Evolutionary conservation across 2,113 vertebrate species (phyloP), one percentile per base, ranked within the genome.

Genomic region (Odocoileus hemionus): DNA sequence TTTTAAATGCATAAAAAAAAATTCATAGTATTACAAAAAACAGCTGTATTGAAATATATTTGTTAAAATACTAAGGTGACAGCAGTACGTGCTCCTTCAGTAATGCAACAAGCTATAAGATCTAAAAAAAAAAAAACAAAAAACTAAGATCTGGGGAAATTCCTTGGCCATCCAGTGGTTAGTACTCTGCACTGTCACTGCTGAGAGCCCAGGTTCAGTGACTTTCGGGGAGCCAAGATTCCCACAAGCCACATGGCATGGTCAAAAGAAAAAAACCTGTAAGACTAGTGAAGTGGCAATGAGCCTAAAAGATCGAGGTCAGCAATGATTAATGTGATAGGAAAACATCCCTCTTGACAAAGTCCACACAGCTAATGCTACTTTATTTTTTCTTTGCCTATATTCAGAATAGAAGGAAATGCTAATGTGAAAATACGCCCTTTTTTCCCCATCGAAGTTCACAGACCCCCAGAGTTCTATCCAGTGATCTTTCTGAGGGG

Each of bases 1-100:
- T 87, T 96, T 89, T 86, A 88, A 95, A 84, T 84, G 39, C 16
- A 43, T 91, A 83, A 57, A 64, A 92, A 33, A 89, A 95, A 87
- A 93, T 76, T 60, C 6, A 55, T 55, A 94, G n/a, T 3, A 60
- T 36, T 83, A 64, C 9, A 70, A 43, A 54, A 60, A 50, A 11
- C 30, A 94, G 28, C 85, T 89, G 12, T 89, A 33, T 60, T 67
- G 43, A 95, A 96, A 89, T 93, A 17, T 21, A 45, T 82, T 76
- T 36, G 47, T 67, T 57, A 94, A 61, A 84, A 43, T 87, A 28
- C 43, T 58, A 57, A 67, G 28, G 47, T 52, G 57, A 50, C 3
- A 78, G 61, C 15, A 33, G 3, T 33, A 64, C 47, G 21, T 23
- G 10, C 17, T 78, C 57, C 50, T 47, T 61, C 55, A 17, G 39